Base-by-base conservation (phyloP, 2,797 vertebrate species). In the Eleutherodactylus coqui region DNA sequence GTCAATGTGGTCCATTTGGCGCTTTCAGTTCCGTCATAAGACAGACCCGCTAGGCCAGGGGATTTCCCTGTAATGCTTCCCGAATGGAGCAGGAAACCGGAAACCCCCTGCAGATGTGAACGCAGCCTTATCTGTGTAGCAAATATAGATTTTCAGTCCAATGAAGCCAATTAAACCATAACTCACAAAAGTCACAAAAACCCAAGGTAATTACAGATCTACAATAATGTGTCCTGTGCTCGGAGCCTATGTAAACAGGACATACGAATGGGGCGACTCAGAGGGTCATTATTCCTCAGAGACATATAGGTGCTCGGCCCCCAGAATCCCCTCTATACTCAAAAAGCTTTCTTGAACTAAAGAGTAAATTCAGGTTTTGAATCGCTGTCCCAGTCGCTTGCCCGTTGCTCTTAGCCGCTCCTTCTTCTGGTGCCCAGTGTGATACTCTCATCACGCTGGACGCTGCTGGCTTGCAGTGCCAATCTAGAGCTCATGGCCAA, bases 171-270 rank as follows among this genome's bases (percentile, higher is more conserved):
- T 4, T 36, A 34, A 76, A 49, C 72, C n/a, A 27, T 58, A 77
- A 84, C n/a, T n/a, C n/a, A 84, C 21, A 38, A 47, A 43, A 62
- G 7, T 51, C 47, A 78, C 77, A 38, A 53, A 41, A 53, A 69
- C 51, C 45, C 27, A 32, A 16, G 21, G 47, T 82, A 83, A 83
- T 53, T 72, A 41, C 36, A 83, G 51, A 47, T 77, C 45, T 78
- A 32, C 24, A 70, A 84, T 87, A 53, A 87, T 55, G 79, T 36
- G 64, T 84, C 86, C 81, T 87, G 82, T 70, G 36, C 58, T 49
- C 34, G 64, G 60, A 47, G 64, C 51, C 51, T 79, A 79, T 45
- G 45, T 72, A 87, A 87, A 87, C 85, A 87, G 81, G 81, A 83
- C 62, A 79, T 75, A 79, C 24, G 75, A 87, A 53, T 24, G 29